phyloP scores from a whole-genome alignment of 2,797 vertebrate species.

The Rousettus madagascariensis region DNA sequence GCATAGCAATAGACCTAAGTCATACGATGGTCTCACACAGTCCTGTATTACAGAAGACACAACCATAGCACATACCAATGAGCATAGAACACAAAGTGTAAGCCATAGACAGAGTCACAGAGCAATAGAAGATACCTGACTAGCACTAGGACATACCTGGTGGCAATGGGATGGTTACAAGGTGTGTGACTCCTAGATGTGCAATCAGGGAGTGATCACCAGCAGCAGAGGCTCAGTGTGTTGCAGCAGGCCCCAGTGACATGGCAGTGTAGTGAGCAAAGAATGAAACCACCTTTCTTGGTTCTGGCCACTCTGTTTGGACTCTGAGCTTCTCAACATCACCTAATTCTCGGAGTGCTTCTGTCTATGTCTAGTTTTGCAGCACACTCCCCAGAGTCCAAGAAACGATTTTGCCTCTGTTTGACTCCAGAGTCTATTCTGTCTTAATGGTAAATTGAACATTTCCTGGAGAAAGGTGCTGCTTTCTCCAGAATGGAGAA shows the following conservation, averaged over 20 bases:
- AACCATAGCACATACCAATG: fast-evolving
- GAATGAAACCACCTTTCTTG: neutral
- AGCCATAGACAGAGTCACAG: neutral
- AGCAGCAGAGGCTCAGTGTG: neutral
- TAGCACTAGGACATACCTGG: neutral
- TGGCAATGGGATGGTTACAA: neutral
- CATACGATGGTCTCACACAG: neutral
- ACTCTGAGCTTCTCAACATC: neutral
- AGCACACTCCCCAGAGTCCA: neutral
- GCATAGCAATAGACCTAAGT: neutral
- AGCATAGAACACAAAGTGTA: neutral
- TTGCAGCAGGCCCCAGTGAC: neutral
- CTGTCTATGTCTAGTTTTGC: neutral
- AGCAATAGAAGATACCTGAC: no score
- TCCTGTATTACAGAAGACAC: fast-evolving
- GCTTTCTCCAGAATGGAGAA: neutral
- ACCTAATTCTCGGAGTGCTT: neutral
- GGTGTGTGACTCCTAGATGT: neutral
- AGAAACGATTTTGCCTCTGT: neutral
- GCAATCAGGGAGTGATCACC: neutral
- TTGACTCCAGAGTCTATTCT: constrained; percentile 37
- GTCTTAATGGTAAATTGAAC: constrained; percentile 16
- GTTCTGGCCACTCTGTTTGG: fast-evolving
- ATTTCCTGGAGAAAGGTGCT: constrained; percentile 3
- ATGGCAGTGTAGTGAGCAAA: neutral